Evolutionary conservation across 2,888 invertebrate genomes (phyloP).

Genomic region (Parnassius orleans): DNA sequence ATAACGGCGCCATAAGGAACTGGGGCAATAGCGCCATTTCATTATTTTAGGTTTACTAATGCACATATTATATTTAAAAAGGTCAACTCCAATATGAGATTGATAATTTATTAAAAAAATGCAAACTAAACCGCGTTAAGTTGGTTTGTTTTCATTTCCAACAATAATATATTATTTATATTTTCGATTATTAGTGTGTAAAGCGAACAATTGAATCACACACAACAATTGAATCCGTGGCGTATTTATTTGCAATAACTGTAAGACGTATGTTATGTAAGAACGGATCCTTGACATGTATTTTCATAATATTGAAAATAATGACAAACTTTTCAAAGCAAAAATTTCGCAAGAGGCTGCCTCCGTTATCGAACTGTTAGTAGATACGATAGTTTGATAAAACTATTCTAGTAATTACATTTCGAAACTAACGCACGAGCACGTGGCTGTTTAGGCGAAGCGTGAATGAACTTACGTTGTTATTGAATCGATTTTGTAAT

Average conservation of each 20-base stretch:
- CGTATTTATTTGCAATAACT: constrained; percentile 17
- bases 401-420: constrained; percentile 49
- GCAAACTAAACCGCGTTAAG: no score
- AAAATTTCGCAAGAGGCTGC: constrained; percentile 53
- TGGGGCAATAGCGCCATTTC: no score
- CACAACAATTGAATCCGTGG: no score
- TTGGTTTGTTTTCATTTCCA: no score
- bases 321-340: constrained; percentile 41
- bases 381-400: constrained; percentile 48
- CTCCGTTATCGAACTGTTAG: constrained; percentile 50
- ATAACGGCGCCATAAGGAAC: no score
- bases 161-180: no score
- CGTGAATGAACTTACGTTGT: neutral
- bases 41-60: no score
- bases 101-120: no score
- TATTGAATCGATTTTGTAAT: constrained; percentile 17
- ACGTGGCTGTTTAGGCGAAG: constrained; percentile 36
- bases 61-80: no score
- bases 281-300: constrained; percentile 59
- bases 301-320: constrained; percentile 47
- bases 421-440: constrained; percentile 59
- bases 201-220: no score
- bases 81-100: no score
- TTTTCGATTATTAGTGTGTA: no score
- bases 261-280: constrained; percentile 20